These are phyloP conservation scores for Ceyx cyanopectus DNA, from an alignment of 2,113 vertebrate species.

Conservation along the genomic window DNA sequence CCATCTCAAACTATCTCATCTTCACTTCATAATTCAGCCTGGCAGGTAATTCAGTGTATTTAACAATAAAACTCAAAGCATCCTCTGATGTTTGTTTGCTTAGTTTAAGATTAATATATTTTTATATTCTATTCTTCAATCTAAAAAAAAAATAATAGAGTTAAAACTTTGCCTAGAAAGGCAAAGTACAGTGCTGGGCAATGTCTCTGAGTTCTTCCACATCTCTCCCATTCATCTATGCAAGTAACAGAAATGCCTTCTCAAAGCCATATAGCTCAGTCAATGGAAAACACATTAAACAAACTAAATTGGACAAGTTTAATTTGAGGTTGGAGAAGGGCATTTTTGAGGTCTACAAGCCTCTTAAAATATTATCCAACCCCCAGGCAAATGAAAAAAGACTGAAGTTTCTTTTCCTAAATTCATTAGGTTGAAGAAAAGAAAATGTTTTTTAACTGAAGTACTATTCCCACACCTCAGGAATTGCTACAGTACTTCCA, in stretches of 20 bases:
- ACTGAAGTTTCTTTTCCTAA: background rate
- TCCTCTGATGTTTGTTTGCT: background rate
- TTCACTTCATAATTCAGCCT: background rate
- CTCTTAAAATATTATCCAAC: background rate
- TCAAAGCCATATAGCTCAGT: background rate
- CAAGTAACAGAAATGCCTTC: background rate
- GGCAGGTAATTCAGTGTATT: background rate
- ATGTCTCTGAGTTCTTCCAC: background rate
- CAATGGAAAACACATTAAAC: background rate
- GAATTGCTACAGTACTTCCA: slow-evolving; percentile 8
- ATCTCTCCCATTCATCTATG: background rate
- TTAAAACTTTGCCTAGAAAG: background rate
- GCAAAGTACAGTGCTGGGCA: background rate
- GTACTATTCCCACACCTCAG: background rate
- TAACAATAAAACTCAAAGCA: background rate
- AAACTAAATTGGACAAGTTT: background rate
- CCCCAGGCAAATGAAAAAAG: background rate
- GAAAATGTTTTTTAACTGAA: slow-evolving; percentile 37
- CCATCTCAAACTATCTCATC: background rate
- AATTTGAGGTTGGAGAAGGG: background rate
- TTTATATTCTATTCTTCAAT: too few species aligned
- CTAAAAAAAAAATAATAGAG: background rate
- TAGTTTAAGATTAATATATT: too few species aligned
- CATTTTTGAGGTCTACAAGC: background rate
- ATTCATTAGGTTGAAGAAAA: slow-evolving; percentile 23